Evolutionary conservation across 1,140 invertebrate species (phyloP).

Genomic region (Nasonia longicornis): DNA sequence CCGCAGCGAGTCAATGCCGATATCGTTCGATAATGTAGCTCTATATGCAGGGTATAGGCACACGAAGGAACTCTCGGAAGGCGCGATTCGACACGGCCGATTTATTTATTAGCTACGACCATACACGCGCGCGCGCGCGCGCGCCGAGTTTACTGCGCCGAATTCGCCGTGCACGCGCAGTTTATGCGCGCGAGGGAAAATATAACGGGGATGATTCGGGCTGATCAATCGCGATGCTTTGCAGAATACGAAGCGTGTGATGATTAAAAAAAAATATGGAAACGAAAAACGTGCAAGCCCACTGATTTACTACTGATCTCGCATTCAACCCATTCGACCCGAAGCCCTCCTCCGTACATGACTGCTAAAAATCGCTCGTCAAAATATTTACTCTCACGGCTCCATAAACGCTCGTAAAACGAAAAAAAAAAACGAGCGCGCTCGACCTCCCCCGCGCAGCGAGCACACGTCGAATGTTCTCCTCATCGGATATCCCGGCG

Average conservation of each 20-base stretch:
- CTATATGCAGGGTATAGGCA: neutral
- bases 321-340: neutral
- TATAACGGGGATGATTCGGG: neutral
- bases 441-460: neutral
- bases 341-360: neutral
- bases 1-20: conserved; percentile 27
- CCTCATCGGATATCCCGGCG: neutral
- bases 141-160: conserved; percentile 17
- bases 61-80: conserved; percentile 5
- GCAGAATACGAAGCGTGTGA: no score
- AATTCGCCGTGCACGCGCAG: neutral
- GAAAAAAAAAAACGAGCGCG: neutral
- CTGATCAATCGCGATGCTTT: no score
- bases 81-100: conserved; percentile 6
- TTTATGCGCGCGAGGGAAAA: neutral
- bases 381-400: conserved; percentile 1
- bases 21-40: conserved; percentile 36
- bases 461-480: neutral
- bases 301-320: conserved; percentile 4
- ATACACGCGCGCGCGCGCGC: neutral
- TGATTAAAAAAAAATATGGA: no score
- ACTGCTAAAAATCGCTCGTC: conserved; percentile 4
- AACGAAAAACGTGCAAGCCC: neutral
- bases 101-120: conserved; percentile 36
- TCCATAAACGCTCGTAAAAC: neutral